These are phyloP conservation scores for Spilarctia lutea DNA, from an alignment of 2,888 invertebrate genomes.

Conservation along the genomic window DNA sequence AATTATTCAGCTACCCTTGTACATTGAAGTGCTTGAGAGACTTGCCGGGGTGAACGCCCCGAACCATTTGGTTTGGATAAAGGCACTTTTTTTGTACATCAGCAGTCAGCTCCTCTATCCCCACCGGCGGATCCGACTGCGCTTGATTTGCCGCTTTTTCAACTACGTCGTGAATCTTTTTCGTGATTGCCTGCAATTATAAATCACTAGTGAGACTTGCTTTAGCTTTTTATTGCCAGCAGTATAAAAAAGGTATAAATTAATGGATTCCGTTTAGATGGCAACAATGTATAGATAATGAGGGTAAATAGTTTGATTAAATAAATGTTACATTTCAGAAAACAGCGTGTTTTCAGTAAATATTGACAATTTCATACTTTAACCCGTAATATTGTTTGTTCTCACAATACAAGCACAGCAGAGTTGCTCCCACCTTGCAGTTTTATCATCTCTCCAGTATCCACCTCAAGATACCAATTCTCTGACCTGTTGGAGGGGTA, in stretches of 20 bases:
- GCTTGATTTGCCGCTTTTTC: background rate
- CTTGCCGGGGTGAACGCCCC: background rate
- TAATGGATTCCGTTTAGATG: too few species aligned
- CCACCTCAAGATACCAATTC: too few species aligned
- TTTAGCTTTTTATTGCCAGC: background rate
- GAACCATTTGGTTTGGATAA: background rate
- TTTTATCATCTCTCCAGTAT: too few species aligned
- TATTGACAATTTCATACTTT: too few species aligned
- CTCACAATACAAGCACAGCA: too few species aligned
- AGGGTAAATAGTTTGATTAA: too few species aligned
- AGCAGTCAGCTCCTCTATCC: background rate
- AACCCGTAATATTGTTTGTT: too few species aligned
- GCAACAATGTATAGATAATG: too few species aligned
- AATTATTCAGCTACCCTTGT: background rate
- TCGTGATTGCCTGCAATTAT: background rate
- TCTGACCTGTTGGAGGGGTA: too few species aligned
- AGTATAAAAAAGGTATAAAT: background rate
- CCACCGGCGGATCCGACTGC: background rate
- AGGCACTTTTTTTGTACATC: background rate
- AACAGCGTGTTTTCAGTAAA: too few species aligned
- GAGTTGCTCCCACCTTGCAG: too few species aligned
- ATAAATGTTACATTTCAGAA: too few species aligned
- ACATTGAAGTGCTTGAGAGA: background rate
- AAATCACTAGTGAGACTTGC: background rate
- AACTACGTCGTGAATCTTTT: background rate